Base-by-base conservation (phyloP, 2,113 vertebrate species). In the Orycteropus afer region DNA sequence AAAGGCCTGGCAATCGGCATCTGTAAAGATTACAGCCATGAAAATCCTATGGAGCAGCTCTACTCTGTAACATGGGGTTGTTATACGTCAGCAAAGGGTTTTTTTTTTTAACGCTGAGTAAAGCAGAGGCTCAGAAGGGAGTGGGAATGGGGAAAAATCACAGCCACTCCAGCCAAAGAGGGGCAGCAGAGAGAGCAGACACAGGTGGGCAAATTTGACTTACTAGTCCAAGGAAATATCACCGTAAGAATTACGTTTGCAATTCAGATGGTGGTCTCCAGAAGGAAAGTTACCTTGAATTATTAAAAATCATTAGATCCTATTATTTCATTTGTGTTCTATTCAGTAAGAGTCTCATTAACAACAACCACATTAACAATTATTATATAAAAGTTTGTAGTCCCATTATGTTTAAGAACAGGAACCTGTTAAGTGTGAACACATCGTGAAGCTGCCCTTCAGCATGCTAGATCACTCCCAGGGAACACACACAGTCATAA, bases 221-320 rank as follows among this genome's bases (percentile, higher is more conserved):
- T 51, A 13, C 57, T 53, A 45, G 27, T 32, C 12, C 77, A 84
- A 93, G 73, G 40, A 49, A 49, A 47, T 18, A 37, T 37, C 29
- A 61, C 11, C 25, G 20, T 57, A 76, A 78, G 73, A 32, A 83
- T 34, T 55, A 61, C 55, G 25, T 80, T 67, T 90, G 49, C 22
- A 71, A 25, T 49, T 81, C 4, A 49, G 65, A 42, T 22, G 22
- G 76, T 45, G 29, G 45, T 73, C 91, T 91, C 65, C 59, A 81
- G 40, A 51, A 93, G 63, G 34, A 61, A 45, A 65, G 25, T 3
- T 42, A 27, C 32, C 34, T 71, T 80, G 14, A 59, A 67, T 82
- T 82, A 86, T 55, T 67, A 83, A 82, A 97, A 95, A 22, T 63
- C 34, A 23, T 51, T 65, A 82, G 13, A 86, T 81, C 55, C 73